phyloP scores from a whole-genome alignment of 2,113 vertebrate genomes.

The Scomber japonicus region DNA sequence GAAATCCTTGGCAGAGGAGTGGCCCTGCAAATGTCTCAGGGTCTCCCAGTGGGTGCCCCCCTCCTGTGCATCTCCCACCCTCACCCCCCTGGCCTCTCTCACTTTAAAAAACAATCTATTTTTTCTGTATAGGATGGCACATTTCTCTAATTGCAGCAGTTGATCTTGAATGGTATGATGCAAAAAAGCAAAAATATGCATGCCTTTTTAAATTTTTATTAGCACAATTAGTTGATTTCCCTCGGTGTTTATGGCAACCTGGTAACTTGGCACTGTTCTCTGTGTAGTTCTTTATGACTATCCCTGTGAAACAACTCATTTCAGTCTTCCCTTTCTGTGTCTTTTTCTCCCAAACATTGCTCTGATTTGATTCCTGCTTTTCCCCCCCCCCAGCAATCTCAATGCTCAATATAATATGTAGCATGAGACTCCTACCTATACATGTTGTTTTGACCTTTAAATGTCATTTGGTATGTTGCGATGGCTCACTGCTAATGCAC shows the following conservation, averaged over 20 bases:
- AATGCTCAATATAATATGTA: conserved; percentile 39
- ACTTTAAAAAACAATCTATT: conserved; percentile 39
- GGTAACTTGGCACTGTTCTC: conserved; percentile 52
- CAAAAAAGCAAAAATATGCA: conserved; percentile 38
- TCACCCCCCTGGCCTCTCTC: background rate
- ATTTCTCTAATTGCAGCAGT: conserved; percentile 41
- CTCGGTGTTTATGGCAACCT: conserved; percentile 47
- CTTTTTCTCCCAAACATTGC: conserved; percentile 32
- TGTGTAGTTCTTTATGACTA: conserved; percentile 24
- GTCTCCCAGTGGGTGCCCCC: conserved; percentile 42
- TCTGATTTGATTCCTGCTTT: conserved; percentile 51
- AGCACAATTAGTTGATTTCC: conserved; percentile 65
- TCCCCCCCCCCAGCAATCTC: conserved; percentile 42
- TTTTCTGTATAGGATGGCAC: conserved; percentile 39
- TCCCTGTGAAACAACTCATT: conserved; percentile 46
- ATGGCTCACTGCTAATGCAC: conserved; percentile 61
- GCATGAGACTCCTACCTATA: conserved; percentile 48
- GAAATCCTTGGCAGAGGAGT: conserved; percentile 70
- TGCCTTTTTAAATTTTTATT: conserved; percentile 52
- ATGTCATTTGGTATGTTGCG: conserved; percentile 76
- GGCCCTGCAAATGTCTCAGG: conserved; percentile 52
- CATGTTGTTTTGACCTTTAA: conserved; percentile 78
- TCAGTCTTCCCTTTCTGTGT: conserved; percentile 29
- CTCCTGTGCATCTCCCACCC: background rate
- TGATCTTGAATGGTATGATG: conserved; percentile 46